Evolutionary conservation across 64 coral and sea anemone species (phyloP).

Genomic region (Montipora capricornis): DNA sequence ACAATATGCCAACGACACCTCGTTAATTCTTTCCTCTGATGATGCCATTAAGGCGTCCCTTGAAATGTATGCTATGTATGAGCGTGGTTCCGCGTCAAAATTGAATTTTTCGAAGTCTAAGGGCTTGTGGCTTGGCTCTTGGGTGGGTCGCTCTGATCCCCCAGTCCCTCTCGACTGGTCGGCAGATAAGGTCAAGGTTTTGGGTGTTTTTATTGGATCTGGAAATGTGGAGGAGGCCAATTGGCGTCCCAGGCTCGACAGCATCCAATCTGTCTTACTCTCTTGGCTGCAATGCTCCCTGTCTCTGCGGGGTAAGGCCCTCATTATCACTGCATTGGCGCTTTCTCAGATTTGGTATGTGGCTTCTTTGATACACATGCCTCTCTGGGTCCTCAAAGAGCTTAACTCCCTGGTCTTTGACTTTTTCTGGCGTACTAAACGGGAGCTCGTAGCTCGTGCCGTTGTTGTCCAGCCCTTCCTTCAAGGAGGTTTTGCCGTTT

Average conservation of each 20-base stretch:
- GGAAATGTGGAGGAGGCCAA: neutral
- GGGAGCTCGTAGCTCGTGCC: neutral
- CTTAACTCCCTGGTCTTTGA: neutral
- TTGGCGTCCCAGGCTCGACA: neutral
- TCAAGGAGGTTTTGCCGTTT: conserved; percentile 14
- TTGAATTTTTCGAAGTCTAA: neutral
- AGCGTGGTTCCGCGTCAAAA: neutral
- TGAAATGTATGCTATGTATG: neutral
- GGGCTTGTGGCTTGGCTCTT: neutral
- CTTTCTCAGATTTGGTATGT: conserved; percentile 44
- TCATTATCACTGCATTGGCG: conserved; percentile 14
- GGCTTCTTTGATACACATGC: neutral
- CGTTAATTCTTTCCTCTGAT: neutral
- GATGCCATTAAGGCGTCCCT: neutral
- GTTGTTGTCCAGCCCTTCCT: neutral
- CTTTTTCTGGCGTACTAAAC: conserved; percentile 59
- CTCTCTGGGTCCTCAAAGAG: neutral
- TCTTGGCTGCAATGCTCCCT: conserved; percentile 46
- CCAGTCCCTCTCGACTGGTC: neutral
- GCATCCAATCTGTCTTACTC: neutral
- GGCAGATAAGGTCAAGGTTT: neutral
- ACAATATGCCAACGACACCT: conserved; percentile 51
- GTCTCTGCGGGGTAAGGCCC: conserved; percentile 19
- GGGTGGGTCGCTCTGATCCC: neutral
- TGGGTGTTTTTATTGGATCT: neutral